These are phyloP conservation scores for Tokudaia muenninki DNA, from an alignment of 2,797 vertebrate genomes.

Conservation along the genomic window DNA sequence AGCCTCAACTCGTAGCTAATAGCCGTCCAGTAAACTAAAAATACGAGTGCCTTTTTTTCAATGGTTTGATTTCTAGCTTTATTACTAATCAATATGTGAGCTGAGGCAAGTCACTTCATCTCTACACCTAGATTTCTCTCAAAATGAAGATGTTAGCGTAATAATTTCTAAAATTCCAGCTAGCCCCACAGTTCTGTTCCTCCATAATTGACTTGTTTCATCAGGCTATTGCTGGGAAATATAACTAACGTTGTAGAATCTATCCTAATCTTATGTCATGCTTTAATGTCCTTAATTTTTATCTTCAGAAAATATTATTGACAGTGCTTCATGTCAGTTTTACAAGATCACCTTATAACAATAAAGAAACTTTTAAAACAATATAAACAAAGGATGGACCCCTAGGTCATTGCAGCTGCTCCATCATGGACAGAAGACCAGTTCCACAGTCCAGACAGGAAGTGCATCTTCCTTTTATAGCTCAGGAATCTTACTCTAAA, in stretches of 20 bases:
- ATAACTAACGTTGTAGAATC: conserved; percentile 77
- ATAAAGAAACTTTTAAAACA: background rate
- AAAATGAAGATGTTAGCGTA: conserved; percentile 62
- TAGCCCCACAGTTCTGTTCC: conserved; percentile 79
- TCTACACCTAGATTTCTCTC: conserved; percentile 73
- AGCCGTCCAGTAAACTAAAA: conserved; percentile 60
- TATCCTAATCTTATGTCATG: conserved; percentile 78
- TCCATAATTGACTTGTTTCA: conserved; percentile 80
- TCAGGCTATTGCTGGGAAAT: conserved; percentile 74
- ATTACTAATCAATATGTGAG: conserved; percentile 72
- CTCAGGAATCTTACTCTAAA: background rate
- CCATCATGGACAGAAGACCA: too few relatives aligned
- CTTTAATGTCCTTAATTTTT: conserved; percentile 80
- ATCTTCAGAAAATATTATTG: conserved; percentile 80
- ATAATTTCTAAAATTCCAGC: conserved; percentile 67
- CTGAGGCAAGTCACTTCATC: conserved; percentile 61
- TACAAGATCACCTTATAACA: conserved; percentile 81
- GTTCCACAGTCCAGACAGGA: too few relatives aligned
- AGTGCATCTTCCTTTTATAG: background rate
- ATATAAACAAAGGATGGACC: background rate
- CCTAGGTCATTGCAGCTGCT: background rate
- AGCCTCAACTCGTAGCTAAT: conserved; percentile 65
- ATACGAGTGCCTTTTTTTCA: conserved; percentile 54
- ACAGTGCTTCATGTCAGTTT: conserved; percentile 80
- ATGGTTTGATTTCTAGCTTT: conserved; percentile 75